These are phyloP conservation scores for Anthoscopus minutus DNA, from an alignment of 2,113 vertebrate species.

Conservation along the genomic window DNA sequence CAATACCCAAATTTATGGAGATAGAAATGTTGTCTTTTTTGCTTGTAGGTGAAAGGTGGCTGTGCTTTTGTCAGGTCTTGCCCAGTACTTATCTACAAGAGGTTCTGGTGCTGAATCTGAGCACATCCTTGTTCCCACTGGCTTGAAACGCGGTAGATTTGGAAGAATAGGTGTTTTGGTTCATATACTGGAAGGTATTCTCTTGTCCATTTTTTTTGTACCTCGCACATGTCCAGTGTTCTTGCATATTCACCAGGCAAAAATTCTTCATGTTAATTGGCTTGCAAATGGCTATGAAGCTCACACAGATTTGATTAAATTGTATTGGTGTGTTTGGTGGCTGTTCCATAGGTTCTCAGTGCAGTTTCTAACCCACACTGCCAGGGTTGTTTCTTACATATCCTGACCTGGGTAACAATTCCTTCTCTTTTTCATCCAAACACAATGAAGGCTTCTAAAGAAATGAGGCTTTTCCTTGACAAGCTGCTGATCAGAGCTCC, in stretches of 20 bases:
- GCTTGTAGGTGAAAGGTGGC: background rate
- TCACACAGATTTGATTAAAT: background rate
- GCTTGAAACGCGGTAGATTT: background rate
- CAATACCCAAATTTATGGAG: background rate
- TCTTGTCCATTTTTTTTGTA: background rate
- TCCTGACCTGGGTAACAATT: background rate
- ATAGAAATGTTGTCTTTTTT: background rate
- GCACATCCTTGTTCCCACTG: background rate
- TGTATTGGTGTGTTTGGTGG: rapidly evolving
- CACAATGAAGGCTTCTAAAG: background rate
- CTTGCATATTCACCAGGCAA: background rate
- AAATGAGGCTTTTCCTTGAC: background rate
- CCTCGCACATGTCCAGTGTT: background rate
- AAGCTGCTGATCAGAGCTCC: background rate
- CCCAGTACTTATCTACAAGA: background rate
- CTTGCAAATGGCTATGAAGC: background rate
- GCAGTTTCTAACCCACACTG: background rate
- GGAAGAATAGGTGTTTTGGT: background rate
- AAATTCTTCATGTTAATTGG: background rate
- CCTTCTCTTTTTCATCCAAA: background rate
- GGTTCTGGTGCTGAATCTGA: background rate
- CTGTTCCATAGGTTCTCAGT: background rate
- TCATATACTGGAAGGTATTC: background rate
- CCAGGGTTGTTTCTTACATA: background rate
- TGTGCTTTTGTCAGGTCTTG: background rate